Conservation (phyloP, 2,113 vertebrate species). For the Entomyzon cyanotis region DNA sequence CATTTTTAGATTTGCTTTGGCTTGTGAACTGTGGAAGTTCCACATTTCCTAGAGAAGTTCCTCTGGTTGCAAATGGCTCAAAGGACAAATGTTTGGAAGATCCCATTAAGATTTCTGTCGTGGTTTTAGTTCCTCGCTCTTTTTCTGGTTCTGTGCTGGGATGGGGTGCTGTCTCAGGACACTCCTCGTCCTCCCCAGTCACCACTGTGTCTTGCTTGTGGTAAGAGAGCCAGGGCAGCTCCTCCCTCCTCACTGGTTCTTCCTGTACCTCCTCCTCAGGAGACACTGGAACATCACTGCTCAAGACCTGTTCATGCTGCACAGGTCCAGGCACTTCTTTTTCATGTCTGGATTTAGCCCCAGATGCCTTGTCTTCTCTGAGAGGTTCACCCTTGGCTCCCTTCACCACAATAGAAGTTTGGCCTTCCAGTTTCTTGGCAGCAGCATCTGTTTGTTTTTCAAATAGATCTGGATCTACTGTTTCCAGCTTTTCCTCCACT, state of each 20-base stretch:
- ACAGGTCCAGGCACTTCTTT: background rate
- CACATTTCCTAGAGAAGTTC: background rate
- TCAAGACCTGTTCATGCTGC: background rate
- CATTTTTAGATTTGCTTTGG: slow-evolving; percentile 34
- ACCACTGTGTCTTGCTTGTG: slow-evolving; percentile 63
- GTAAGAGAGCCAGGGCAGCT: slow-evolving; percentile 53
- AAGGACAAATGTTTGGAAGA: slow-evolving; percentile 8
- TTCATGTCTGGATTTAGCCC: background rate
- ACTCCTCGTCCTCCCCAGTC: slow-evolving; percentile 9
- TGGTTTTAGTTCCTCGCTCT: slow-evolving; percentile 15
- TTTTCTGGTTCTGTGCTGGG: slow-evolving; percentile 32
- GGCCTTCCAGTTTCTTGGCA: slow-evolving; percentile 56
- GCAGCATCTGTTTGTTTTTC: slow-evolving; percentile 60
- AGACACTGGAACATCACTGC: background rate
- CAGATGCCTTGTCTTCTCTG: background rate
- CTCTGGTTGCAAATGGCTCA: slow-evolving; percentile 14
- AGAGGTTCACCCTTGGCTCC: background rate
- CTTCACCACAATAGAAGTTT: background rate
- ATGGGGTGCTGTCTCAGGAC: background rate
- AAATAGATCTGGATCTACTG: slow-evolving; percentile 71
- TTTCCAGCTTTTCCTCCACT: slow-evolving; percentile 85
- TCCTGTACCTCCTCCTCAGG: background rate
- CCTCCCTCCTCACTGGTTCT: background rate
- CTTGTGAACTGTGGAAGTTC: slow-evolving; percentile 15
- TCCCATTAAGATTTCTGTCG: background rate